Evolutionary conservation across 2,113 vertebrate species (phyloP), one percentile per base, ranked within the genome.

Genomic region (Tragelaphus buxtoni): DNA sequence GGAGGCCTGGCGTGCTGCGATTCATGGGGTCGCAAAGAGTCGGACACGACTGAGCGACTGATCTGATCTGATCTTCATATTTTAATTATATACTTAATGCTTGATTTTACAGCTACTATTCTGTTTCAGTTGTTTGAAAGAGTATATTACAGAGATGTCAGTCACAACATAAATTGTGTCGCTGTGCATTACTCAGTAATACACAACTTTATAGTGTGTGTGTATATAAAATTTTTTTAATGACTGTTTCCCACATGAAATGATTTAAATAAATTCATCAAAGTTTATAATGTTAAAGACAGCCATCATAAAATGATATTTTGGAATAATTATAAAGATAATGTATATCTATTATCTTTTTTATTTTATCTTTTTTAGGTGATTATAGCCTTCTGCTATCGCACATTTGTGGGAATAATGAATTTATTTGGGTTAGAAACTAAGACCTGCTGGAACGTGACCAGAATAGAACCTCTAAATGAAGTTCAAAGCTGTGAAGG

Each of bases 401-500:
- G 99, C 58, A 95, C 97, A 0, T 99, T 99, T 95, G 98, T 98
- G 2, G 93, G 98, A 5, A 16, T 98, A 77, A 99, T 99, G 99
- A 98, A 98, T 85, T 98, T 98, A 94, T 97, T 99, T 95, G 99
- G 99, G 26, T 53, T 99, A 35, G 97, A 99, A 28, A 99, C 99
- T 1, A 99, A 99, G 98, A 99, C 98, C 35, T 99, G 99, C 95
- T 99, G 99, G 99, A 99, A 99, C 85, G 99, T 99, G 90, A 99
- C 99, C 98, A 99, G 99, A 98, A 98, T 99, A 60, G 99, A 99
- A 94, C 99, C 99, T 7, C 99, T 99, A 77, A 99, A 98, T 91
- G 99, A 99, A n/a, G 99, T 99, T 95, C 99, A 99, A 98, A 99
- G 99, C 98, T 99, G 99, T 97, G 99, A 99, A 99, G 99, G 99